These are phyloP conservation scores for Ceratina australensis DNA, from an alignment of 1,140 invertebrate species.

Conservation along the genomic window DNA sequence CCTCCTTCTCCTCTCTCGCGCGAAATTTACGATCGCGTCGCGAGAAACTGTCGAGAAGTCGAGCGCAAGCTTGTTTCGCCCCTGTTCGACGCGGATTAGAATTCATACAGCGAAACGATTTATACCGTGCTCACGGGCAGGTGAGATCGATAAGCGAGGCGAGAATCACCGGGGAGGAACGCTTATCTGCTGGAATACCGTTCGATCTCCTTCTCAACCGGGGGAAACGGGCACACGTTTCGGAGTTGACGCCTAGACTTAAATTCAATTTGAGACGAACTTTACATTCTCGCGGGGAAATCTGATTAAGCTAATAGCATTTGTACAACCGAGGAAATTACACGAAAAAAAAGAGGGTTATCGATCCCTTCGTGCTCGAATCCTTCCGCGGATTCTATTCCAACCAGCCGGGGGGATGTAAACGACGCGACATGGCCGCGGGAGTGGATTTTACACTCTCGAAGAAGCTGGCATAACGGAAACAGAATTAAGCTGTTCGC, in stretches of 20 bases:
- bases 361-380: background rate
- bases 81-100: background rate
- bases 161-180: background rate
- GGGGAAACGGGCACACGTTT: background rate
- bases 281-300: background rate
- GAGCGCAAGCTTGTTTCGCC: background rate
- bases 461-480: background rate
- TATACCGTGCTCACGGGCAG: background rate
- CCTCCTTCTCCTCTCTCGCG: background rate
- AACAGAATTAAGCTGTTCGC: conserved; percentile 11
- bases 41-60: background rate
- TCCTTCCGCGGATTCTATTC: background rate
- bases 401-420: background rate
- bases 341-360: background rate
- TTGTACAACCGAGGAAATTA: background rate
- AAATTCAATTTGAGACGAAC: conserved; percentile 13
- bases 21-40: conserved; percentile 10
- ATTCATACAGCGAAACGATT: background rate
- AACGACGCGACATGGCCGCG: background rate
- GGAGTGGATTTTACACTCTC: conserved; percentile 4
- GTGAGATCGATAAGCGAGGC: background rate
- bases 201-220: background rate
- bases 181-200: background rate
- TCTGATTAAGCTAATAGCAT: conserved; percentile 20
- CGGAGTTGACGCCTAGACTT: background rate